Base-by-base conservation (phyloP, 2,888 invertebrate genomes). In the Terebella lapidaria region DNA sequence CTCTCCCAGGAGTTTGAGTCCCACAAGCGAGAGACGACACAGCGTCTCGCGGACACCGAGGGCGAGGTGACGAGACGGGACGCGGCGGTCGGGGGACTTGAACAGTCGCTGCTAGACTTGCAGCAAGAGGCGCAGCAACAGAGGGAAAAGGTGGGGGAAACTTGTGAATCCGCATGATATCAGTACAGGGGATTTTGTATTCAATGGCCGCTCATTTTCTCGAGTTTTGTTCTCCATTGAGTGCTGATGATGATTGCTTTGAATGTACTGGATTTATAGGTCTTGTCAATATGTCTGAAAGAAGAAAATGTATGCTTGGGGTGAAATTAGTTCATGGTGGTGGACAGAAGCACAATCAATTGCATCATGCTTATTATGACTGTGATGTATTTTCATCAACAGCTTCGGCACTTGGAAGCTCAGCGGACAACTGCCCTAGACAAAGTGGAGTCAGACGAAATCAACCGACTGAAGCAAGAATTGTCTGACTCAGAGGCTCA, bases 1-100 rank as follows among this genome's bases (percentile, higher is more conserved):
- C 22, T 56, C n/a, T 56, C 47, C 3, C 56, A 56, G 27, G 56
- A 56, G 27, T 22, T 56, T 5, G 47, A 56, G n/a, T 4, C 56
- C 10, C 4, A 25, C 26, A 45, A 47, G 27, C 4, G 47, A 26
- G 24, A 47, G 27, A 3, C n/a, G 5, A 5, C 4, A 15, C 5
- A 45, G 5, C 3, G 3, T 18, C 26, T 4, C n/a, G 45, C 4
- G 27, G 46, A 47, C 3, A 3, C n/a, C 5, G 5, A 26, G 10
- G 10, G 24, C 26, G 47, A 47, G 26, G 25, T 56, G 5, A 5
- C 20, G n/a, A 22, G 47, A 27, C 4, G 26, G 22, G 27, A 47
- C 3, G 25, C 5, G 3, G 27, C 45, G 3, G 26, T 47, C 26
- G 26, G 4, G 3, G 47, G 27, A 3, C 45, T 56, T 24, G 46